Evolutionary conservation across 2,888 invertebrate species (phyloP), one percentile per base, ranked within the genome.

Genomic region (Drosophila borealis): DNA sequence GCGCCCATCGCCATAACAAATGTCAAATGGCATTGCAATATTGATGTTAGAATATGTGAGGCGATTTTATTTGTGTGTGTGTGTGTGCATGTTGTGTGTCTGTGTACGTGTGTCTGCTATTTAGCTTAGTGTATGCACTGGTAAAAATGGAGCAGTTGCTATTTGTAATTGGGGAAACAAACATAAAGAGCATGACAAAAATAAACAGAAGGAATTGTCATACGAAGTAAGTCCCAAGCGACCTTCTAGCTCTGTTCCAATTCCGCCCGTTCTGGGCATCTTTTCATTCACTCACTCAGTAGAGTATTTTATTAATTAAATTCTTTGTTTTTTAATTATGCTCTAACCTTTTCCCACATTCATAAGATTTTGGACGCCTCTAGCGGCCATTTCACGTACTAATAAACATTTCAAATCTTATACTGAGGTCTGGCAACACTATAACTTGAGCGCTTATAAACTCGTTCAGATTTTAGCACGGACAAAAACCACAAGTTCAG

Each of bases 21-120:
- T 81, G 81, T 81, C 81, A 81, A 80, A 81, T 79, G 79, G 64
- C 55, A 79, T 76, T 85, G 80, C 85, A 81, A 81, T 81, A 81
- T 81, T 81, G 85, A 81, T 85, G 85, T 85, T 81, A 67, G 80
- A 85, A 81, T 79, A 67, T 67, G 81, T 60, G 69, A 57, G 33
- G 37, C 69, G 44, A 63, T 59, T 77, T 50, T 78, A 51, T 48
- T 42, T 59, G 46, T 64, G 13, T 56, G 39, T 61, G 34, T 57
- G 10, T 57, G 11, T 39, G 34, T 44, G 10, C 39, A 13, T 13
- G 5, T 42, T 25, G 48, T 14, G 29, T 14, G 14, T 3, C 6
- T 33, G 33, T 33, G 33, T 1, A 13, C 10, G 2, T 34, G 21
- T 37, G 63, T 50, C 63, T 36, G 67, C 36, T 48, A 48, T 55